Base-by-base conservation (phyloP, 2,797 vertebrate genomes). In the Poecilia picta region DNA sequence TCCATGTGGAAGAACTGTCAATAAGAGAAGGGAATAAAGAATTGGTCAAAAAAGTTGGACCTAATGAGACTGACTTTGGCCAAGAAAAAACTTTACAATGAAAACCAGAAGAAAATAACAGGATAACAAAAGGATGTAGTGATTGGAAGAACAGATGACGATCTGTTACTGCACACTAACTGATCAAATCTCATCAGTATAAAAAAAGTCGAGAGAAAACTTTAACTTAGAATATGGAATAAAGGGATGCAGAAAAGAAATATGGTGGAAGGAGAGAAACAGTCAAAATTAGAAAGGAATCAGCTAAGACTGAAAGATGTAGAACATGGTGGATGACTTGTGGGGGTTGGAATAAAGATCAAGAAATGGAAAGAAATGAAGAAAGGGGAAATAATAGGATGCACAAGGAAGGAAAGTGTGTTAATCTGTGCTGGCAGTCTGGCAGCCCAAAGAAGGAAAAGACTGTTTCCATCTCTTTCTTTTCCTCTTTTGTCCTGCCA, bases 381-480 rank as follows among this genome's bases (percentile, higher is more conserved):
- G 64, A 74, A 81, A 57, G 47, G 55, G n/a, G 57, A 76, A 79
- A 62, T 20, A 41, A 51, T 46, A 72, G 64, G 41, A 75, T 78
- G 68, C 46, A 77, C 81, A 77, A 75, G 46, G 73, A 84, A 72
- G 82, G 57, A 74, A 74, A 84, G 80, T 76, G 89, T 83, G 84
- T 80, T 89, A 85, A 89, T 91, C 66, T 81, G 77, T 80, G 80
- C 33, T 88, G 84, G 84, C 85, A 88, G 84, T 79, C 80, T 81
- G 75, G 76, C 77, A 86, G 72, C 76, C 70, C 18, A 64, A 75
- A 83, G 85, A 79, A 79, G 75, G 74, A 81, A 90, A 81, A 78
- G 23, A 74, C 72, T 57, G 49, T 80, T 89, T 87, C 64, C 49
- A 74, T 84, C 81, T 75, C 73, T 78, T 85, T 87, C 75, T 84